Percentiles rank a stretch among this genome's conserved stretches.
Conservation (phyloP, 2,797 vertebrate species). For the Zalophus californianus region DNA sequence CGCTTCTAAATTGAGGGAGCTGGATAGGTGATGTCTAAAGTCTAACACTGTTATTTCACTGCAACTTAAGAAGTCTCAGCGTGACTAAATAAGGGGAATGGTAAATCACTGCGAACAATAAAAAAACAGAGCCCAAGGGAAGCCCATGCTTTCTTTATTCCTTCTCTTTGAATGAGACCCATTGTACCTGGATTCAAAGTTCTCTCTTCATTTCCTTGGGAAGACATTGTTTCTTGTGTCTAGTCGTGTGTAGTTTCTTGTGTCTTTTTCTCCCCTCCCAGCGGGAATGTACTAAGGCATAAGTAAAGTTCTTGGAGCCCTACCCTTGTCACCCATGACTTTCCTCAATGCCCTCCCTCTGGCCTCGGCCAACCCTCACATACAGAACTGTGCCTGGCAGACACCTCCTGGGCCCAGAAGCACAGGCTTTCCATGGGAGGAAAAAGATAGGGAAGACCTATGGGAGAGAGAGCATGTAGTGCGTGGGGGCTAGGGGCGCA, state of each 20-base stretch:
- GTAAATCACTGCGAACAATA: background rate
- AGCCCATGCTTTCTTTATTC: background rate
- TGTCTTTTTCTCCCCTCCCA: background rate
- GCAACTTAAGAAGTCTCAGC: background rate
- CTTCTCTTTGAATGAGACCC: background rate
- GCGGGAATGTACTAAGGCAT: background rate
- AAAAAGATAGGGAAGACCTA: background rate
- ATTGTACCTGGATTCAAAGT: background rate
- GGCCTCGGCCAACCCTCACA: background rate
- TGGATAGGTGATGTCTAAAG: background rate
- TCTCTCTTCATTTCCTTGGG: background rate
- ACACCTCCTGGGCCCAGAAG: background rate
- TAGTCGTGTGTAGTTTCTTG: background rate
- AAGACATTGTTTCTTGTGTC: background rate
- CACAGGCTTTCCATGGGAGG: background rate
- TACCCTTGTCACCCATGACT: background rate
- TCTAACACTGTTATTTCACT: background rate
- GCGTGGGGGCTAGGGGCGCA: background rate
- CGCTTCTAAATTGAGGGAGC: background rate
- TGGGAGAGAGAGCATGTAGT: background rate
- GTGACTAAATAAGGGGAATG: background rate
- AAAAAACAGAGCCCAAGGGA: background rate
- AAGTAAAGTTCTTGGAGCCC: background rate
- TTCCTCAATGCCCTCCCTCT: background rate
- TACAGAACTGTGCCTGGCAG: background rate